phyloP scores from a whole-genome alignment of 2,113 vertebrate species.

The Zonotrichia leucophrys region DNA sequence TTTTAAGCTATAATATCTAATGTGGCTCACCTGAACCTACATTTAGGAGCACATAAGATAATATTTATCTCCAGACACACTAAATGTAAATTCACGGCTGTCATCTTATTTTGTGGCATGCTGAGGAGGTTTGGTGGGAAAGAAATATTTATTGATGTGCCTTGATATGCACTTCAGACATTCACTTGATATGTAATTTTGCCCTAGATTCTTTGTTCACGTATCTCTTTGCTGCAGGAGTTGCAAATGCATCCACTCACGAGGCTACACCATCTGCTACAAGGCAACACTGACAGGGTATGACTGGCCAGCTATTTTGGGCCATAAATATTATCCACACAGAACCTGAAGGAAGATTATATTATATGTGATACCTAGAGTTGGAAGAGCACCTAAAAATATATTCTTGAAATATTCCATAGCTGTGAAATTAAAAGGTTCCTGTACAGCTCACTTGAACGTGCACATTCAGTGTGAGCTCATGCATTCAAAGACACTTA shows the following conservation, averaged over 20 bases:
- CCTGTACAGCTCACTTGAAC: not conserved
- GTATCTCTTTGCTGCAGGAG: slow-evolving; percentile 32
- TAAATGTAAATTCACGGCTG: not conserved
- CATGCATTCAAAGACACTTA: not conserved
- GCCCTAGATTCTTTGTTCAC: slow-evolving; percentile 13
- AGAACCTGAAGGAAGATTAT: not conserved
- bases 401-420: not conserved
- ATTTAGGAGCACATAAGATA: not conserved
- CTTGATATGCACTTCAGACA: not conserved
- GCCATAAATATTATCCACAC: slow-evolving; percentile 6
- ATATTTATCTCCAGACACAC: not conserved
- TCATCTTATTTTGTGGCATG: not conserved
- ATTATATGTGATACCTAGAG: not conserved
- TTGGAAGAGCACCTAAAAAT: not conserved
- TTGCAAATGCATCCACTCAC: not conserved
- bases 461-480: not conserved
- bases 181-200: not conserved
- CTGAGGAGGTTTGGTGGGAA: not conserved
- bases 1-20: not conserved
- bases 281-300: not conserved
- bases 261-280: not conserved
- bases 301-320: not conserved
- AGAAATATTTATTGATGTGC: not conserved
- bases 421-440: not conserved
- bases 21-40: not conserved